phyloP scores from a whole-genome alignment of 37 sponge, comb jelly and placozoan species.

The Beroe ovata region DNA sequence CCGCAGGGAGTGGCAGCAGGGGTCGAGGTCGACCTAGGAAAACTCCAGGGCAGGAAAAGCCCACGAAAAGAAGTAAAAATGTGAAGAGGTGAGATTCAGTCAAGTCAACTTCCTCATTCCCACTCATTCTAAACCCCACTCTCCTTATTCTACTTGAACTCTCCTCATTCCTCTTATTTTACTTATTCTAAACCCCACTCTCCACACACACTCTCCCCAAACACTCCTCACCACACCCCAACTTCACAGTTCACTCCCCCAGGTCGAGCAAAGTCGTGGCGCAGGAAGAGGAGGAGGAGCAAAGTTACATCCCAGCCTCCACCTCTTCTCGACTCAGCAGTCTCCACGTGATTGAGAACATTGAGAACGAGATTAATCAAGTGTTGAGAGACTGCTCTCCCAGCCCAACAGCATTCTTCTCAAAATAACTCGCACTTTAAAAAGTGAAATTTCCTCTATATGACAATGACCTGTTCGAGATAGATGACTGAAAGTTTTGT shows the following conservation, averaged over 20 bases:
- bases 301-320: not conserved
- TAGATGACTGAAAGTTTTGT: too few relatives aligned
- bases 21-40: slow-evolving; percentile 36
- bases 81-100: not conserved
- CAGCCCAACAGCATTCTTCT: slow-evolving; percentile 2
- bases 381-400: slow-evolving; percentile 25
- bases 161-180: too few relatives aligned
- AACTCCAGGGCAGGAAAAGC: not conserved
- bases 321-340: not conserved
- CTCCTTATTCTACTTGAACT: too few relatives aligned
- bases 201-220: too few relatives aligned
- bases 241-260: too few relatives aligned
- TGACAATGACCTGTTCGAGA: too few relatives aligned
- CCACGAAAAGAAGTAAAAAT: slow-evolving; percentile 1
- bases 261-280: too few relatives aligned
- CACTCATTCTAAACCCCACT: too few relatives aligned
- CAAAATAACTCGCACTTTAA: too few relatives aligned
- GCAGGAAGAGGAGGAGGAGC: not conserved
- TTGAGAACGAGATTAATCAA: slow-evolving; percentile 57
- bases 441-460: too few relatives aligned
- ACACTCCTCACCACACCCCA: too few relatives aligned
- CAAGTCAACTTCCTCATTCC: not conserved
- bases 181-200: too few relatives aligned
- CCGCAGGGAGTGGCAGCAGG: not conserved
- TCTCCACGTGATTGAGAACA: slow-evolving; percentile 35